Evolutionary conservation across 1,140 invertebrate species (phyloP), one percentile per base, ranked within the genome.

Genomic region (Hyposmocoma kahamanoa): DNA sequence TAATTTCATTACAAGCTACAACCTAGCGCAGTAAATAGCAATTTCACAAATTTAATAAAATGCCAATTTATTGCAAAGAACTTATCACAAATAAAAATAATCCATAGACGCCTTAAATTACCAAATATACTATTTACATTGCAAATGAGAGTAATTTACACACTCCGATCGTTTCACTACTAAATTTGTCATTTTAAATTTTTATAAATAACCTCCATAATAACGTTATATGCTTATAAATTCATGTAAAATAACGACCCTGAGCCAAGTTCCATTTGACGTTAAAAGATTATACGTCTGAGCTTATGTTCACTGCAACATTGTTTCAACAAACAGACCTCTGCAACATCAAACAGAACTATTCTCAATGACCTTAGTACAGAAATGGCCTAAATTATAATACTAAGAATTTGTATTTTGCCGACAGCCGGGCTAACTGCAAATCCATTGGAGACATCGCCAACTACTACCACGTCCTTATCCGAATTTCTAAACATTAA

Each of bases 111-210:
- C 59, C 64, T 65, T 77, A 71, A 55, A 59, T 64, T 47, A 64
- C 62, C 56, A 67, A 72, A 57, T 66, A 81, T 72, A 79, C 63
- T 83, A 84, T 84, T 71, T 84, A 84, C 78, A 84, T 56, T 68
- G 78, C 76, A 80, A 74, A 81, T 67, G 62, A 78, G 63, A 72
- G 60, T 71, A 72, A 72, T 70, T 66, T 74, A 77, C 60, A 77
- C 65, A 72, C 63, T 61, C 56, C 57, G 47, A 60, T 67, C 54
- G 53, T 68, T 68, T 64, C 47, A 72, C 72, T 78, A 80, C 65
- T 68, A 77, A 78, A 79, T 82, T 82, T 82, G 74, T 82, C 71
- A 80, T 82, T 79, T 81, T 59, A 21, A 41, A 58, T 61, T 71
- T 70, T 71, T 70, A 79, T 81, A 81, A 77, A 81, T 76, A 79